These are phyloP conservation scores for Cnemophilus loriae DNA, from an alignment of 2,113 vertebrate genomes.

Conservation along the genomic window DNA sequence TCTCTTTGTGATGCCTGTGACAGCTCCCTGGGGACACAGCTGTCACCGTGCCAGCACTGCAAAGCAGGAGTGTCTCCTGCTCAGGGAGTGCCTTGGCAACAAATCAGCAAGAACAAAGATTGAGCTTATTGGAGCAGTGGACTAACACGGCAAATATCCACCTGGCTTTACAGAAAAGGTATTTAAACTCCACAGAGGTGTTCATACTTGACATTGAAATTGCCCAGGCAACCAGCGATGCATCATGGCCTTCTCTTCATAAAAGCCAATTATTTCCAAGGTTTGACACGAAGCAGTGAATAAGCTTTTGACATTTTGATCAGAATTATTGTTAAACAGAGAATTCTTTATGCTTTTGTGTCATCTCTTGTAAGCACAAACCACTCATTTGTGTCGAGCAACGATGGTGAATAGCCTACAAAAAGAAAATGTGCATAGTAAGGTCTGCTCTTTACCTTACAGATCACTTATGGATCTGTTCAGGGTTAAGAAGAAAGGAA, in stretches of 20 bases:
- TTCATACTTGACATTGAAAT: background rate
- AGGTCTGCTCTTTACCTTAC: background rate
- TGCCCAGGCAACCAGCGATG: background rate
- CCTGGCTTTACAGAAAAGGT: background rate
- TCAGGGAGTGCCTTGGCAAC: background rate
- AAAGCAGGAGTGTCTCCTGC: background rate
- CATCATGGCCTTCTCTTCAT: background rate
- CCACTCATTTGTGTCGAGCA: background rate
- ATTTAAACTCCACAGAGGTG: background rate
- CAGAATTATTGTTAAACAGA: background rate
- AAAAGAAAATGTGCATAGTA: background rate
- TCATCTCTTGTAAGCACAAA: background rate
- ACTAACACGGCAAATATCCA: background rate
- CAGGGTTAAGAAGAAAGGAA: background rate
- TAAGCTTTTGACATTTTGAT: conserved; percentile 21
- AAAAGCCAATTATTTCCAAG: conserved; percentile 33
- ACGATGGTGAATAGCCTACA: background rate
- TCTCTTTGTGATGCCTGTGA: background rate
- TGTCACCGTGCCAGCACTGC: background rate
- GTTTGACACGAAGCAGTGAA: background rate
- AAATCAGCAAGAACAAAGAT: background rate
- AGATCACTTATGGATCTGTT: background rate
- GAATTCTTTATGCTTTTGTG: background rate
- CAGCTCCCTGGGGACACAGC: background rate
- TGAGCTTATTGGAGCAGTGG: background rate